These are phyloP conservation scores for Acanthochromis polyacanthus DNA, from an alignment of 2,113 vertebrate genomes.

Conservation along the genomic window DNA sequence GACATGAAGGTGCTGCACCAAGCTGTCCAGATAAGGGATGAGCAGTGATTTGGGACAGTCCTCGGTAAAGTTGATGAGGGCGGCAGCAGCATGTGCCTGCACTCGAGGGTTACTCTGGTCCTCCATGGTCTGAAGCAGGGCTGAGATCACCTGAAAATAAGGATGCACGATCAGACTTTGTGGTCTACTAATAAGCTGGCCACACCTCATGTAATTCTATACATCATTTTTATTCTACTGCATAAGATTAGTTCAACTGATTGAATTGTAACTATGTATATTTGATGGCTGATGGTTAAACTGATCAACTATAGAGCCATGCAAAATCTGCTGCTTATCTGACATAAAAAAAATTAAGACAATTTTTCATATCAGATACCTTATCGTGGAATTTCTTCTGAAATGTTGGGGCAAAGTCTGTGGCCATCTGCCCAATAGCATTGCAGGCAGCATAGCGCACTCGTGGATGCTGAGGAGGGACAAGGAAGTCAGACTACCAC, in stretches of 20 bases:
- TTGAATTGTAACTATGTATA: no score
- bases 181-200: no score
- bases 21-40: constrained; percentile 93
- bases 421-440: constrained; percentile 98
- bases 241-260: no score
- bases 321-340: no score
- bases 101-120: constrained; percentile 97
- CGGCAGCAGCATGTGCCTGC: constrained; percentile 97
- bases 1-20: constrained; percentile 96
- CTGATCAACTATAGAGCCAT: no score
- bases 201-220: no score
- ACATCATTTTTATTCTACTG: no score
- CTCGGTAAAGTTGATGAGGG: constrained; percentile 98
- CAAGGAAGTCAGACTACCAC: neutral
- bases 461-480: constrained; percentile 90
- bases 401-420: constrained; percentile 97
- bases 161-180: neutral
- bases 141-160: constrained; percentile 90
- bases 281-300: no score
- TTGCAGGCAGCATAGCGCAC: constrained; percentile 98
- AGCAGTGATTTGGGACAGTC: constrained; percentile 97
- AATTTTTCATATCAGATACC: constrained; percentile 70
- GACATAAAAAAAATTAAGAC: no score
- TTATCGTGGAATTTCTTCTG: constrained; percentile 99
- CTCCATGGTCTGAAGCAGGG: constrained; percentile 96